Conservation (phyloP, 2,797 vertebrate species). For the Bovichtus variegatus region DNA sequence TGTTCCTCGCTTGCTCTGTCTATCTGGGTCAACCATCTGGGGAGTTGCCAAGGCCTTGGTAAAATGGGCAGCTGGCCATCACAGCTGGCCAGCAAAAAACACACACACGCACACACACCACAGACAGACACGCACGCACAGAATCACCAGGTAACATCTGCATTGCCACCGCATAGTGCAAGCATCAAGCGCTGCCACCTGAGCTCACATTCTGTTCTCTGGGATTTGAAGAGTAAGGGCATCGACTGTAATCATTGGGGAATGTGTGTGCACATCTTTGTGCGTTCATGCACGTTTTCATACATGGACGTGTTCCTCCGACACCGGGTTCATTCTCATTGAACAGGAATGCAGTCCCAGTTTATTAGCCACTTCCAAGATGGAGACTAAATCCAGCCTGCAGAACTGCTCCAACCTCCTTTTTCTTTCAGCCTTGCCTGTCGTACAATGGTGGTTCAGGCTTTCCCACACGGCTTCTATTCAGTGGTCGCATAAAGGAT, state of each 20-base stretch:
- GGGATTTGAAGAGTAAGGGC: constrained; percentile 7
- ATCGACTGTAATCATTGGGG: constrained; percentile 36
- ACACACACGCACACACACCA: constrained; percentile 10
- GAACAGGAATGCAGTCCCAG: constrained; percentile 49
- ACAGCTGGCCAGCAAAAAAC: constrained; percentile 75
- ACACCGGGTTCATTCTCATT: constrained; percentile 39
- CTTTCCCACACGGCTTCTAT: constrained; percentile 77
- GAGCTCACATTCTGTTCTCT: constrained; percentile 51
- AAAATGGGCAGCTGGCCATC: constrained; percentile 77
- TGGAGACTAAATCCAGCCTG: constrained; percentile 39
- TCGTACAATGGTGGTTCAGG: constrained; percentile 49
- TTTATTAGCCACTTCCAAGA: constrained; percentile 52
- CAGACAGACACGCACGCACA: constrained; percentile 16
- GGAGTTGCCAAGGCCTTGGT: constrained; percentile 71
- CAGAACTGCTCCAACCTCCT: constrained; percentile 42
- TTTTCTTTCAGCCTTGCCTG: constrained; percentile 30
- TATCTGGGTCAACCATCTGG: constrained; percentile 84
- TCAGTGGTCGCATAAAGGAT: constrained; percentile 71
- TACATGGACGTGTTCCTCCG: constrained; percentile 4
- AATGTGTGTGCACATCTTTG: constrained; percentile 35
- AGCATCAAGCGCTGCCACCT: constrained; percentile 68
- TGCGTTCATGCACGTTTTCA: constrained; percentile 34
- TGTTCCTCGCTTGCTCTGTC: constrained; percentile 44
- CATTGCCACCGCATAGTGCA: constrained; percentile 67
- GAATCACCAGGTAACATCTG: constrained; percentile 80